Percentiles rank a stretch among this genome's conserved stretches.
phyloP scores from a whole-genome alignment of 2,888 invertebrate species.

The Brachylomia viminalis region DNA sequence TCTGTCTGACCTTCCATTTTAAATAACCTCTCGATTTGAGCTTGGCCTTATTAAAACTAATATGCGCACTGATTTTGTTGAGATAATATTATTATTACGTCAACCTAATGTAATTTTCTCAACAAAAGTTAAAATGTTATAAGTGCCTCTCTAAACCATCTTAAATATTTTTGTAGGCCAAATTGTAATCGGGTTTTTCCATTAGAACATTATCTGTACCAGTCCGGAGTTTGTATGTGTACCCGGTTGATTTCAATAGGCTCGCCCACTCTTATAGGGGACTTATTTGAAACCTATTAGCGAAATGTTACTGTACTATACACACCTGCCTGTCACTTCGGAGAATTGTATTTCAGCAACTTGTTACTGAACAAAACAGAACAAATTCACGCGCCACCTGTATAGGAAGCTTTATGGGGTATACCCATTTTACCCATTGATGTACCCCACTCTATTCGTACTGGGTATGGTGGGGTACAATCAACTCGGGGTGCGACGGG shows the following conservation, averaged over 20 bases:
- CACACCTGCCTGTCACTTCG: background rate
- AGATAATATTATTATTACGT: background rate
- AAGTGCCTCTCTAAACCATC: background rate
- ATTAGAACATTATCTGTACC: background rate
- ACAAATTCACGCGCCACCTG: too few species aligned
- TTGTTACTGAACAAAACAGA: background rate
- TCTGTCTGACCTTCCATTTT: background rate
- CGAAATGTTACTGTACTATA: background rate
- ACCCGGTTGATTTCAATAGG: too few species aligned
- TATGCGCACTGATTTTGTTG: slow-evolving; percentile 10
- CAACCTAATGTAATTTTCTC: background rate
- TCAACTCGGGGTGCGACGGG: too few species aligned
- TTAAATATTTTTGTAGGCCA: background rate
- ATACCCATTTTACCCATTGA: too few species aligned
- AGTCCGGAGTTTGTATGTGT: background rate
- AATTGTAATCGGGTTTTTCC: slow-evolving; percentile 8
- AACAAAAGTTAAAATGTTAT: background rate
- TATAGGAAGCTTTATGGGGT: too few species aligned
- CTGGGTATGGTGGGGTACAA: too few species aligned
- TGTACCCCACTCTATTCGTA: too few species aligned
- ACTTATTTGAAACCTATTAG: background rate
- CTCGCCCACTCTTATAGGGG: background rate
- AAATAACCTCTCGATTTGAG: background rate
- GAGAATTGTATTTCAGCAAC: background rate
- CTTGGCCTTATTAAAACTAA: background rate